Evolutionary conservation across 2,113 vertebrate species (phyloP).

Genomic region (Verasper variegatus): DNA sequence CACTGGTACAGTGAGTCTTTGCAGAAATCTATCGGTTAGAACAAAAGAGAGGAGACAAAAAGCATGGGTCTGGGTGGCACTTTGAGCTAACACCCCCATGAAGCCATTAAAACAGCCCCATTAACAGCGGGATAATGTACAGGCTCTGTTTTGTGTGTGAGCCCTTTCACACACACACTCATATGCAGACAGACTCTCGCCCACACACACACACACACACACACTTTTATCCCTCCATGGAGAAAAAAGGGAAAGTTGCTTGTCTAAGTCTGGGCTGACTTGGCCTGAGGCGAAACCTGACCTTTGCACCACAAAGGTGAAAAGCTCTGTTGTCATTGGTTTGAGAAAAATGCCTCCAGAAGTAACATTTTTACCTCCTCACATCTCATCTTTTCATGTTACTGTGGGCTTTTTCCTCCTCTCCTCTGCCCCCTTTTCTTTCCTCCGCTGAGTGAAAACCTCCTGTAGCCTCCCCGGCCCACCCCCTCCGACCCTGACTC

Average conservation of each 20-base stretch:
- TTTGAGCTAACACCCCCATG: conserved; percentile 24
- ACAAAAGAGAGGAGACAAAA: conserved; percentile 22
- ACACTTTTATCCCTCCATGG: conserved; percentile 45
- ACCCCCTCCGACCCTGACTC: not conserved
- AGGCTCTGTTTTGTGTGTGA: conserved; percentile 24
- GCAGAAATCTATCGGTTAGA: not conserved
- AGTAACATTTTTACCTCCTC: conserved; percentile 82
- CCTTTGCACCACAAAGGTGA: conserved; percentile 83
- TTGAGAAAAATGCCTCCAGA: conserved; percentile 83
- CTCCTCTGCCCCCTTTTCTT: conserved; percentile 31
- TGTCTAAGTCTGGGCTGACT: conserved; percentile 72
- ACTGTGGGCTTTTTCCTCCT: conserved; percentile 60
- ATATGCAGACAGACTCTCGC: not conserved
- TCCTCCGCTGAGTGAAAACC: conserved; percentile 64
- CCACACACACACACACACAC: conserved; percentile 35
- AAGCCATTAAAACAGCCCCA: conserved; percentile 41
- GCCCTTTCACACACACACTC: conserved; percentile 3
- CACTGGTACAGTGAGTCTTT: not conserved
- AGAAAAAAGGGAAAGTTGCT: conserved; percentile 66
- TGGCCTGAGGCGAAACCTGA: conserved; percentile 78
- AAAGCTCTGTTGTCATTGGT: conserved; percentile 79
- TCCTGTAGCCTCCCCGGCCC: conserved; percentile 38
- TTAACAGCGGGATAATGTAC: conserved; percentile 47
- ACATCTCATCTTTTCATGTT: conserved; percentile 84
- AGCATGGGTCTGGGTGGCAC: conserved; percentile 25